Evolutionary conservation across 2,113 vertebrate genomes (phyloP).

Genomic region (Phasianus colchicus): DNA sequence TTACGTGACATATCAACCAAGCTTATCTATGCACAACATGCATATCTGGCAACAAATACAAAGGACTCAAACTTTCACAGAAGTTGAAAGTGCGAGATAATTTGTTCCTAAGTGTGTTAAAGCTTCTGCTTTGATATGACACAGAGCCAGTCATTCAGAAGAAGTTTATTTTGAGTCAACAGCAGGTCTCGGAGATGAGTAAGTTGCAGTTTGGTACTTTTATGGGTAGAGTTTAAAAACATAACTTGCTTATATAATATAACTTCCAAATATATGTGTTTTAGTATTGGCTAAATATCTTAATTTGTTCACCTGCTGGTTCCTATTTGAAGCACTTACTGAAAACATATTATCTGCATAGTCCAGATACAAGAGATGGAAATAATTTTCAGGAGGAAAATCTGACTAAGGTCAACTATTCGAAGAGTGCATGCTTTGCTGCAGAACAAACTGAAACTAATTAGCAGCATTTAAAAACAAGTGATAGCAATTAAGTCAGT

Average conservation of each 20-base stretch:
- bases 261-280: too few species aligned
- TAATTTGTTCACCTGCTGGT: not conserved
- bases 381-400: not conserved
- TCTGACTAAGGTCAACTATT: not conserved
- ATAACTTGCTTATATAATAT: not conserved
- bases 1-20: not conserved
- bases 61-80: not conserved
- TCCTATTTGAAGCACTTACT: not conserved
- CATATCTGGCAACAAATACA: not conserved
- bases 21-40: not conserved
- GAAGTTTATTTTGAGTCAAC: not conserved
- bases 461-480: conserved; percentile 10
- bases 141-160: not conserved
- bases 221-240: not conserved
- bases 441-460: not conserved
- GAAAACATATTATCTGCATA: not conserved
- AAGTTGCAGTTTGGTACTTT: not conserved
- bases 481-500: not conserved
- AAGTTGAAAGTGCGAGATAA: not conserved
- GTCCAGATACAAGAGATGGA: not conserved
- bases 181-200: not conserved
- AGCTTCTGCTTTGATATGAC: not conserved
- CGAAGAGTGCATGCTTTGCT: not conserved
- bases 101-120: not conserved
- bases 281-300: not conserved